Evolutionary conservation across 2,888 invertebrate species (phyloP), one percentile per base, ranked within the genome.

Genomic region (Biston betularia): DNA sequence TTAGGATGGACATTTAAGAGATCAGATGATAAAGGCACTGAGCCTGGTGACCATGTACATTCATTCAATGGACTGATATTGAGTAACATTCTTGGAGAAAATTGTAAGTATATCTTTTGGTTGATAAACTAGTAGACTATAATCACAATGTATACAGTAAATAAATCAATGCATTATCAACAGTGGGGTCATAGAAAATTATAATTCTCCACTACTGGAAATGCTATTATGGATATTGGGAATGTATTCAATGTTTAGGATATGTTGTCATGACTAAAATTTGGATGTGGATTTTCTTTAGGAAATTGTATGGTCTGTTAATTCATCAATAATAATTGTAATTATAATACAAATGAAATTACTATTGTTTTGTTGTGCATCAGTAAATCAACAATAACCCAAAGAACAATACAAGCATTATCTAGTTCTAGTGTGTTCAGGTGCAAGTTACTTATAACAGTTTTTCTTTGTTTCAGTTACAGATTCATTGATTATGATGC

Each of bases 1-100:
- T 85, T 96, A 45, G 96, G 96, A 52, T 96, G 95, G 95, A 90
- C 94, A 70, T 95, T 95, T 87, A 94, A 94, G 78, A 93, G 87
- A 49, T 74, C 89, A 53, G 75, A 80, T 38, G 76, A 76, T 56
- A 78, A 76, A 53, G 72, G 78, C 14, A 75, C 80, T 12, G 71
- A 75, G 61, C 68, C 76, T 35, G 75, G 74, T 54, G 84, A 86
- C 45, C 70, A 84, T 34, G 64, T 84, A 42, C 73, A 86, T 63
- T 80, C 78, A 65, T 94, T 94, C 79, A 90, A 92, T 85, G 94
- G 92, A 72, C 78, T 94, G 69, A 93, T 94, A 74, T 79, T 94
- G 69, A 87, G 78, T 66, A 93, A 92, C 73, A 81, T 93, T 75
- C 83, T 94, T 65, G 92, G 92, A 74, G 94, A 94, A 86, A 93